Conservation (phyloP, 1,140 invertebrate species). For the Drosophila setifemur region DNA sequence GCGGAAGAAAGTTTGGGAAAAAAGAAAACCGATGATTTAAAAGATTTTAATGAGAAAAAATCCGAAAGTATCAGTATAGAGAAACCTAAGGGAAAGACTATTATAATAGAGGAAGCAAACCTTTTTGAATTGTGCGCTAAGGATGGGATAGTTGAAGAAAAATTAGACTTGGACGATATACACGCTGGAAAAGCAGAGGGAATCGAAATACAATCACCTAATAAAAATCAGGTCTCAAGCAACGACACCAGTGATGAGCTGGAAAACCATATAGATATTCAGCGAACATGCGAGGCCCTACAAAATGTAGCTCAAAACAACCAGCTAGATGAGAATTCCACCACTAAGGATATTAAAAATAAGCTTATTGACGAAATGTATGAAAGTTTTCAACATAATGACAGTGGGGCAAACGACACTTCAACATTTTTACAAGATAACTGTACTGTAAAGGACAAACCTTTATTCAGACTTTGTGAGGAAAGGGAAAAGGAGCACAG, state of each 20-base stretch:
- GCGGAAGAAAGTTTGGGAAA: slow-evolving; percentile 3
- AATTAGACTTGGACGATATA: too few relatives aligned
- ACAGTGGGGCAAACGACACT: too few relatives aligned
- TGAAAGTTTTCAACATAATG: background rate
- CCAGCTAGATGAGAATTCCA: background rate
- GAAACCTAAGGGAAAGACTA: background rate
- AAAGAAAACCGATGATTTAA: background rate
- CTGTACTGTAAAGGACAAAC: background rate
- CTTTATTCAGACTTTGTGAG: too few relatives aligned
- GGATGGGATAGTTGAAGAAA: background rate
- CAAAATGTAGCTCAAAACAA: background rate
- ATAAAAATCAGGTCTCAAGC: too few relatives aligned
- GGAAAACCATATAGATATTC: slow-evolving; percentile 5
- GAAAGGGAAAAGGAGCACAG: too few relatives aligned
- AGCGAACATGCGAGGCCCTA: slow-evolving; percentile 7
- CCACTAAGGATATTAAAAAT: slow-evolving; percentile 15
- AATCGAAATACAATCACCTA: background rate
- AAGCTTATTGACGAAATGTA: slow-evolving; percentile 40
- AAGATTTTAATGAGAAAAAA: background rate
- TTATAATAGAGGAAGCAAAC: background rate
- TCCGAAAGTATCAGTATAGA: background rate
- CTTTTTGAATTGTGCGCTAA: background rate
- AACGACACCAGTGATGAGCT: slow-evolving; percentile 24
- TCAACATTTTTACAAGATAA: too few relatives aligned
- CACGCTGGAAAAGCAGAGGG: background rate